Base-by-base conservation (phyloP, 2,113 vertebrate genomes). In the Pao palembangensis region DNA sequence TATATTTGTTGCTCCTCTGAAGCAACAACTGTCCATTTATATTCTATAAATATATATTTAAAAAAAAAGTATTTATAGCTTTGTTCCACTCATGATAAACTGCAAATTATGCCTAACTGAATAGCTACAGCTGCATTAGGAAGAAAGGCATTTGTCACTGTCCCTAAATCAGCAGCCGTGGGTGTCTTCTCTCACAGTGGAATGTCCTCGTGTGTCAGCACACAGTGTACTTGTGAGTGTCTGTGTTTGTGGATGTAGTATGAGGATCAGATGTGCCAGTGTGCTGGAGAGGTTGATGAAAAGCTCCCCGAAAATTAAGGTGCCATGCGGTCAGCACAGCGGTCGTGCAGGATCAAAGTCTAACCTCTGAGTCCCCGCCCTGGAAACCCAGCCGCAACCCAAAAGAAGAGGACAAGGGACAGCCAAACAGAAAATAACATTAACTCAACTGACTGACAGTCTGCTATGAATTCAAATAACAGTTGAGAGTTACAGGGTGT, bases 311-410 rank as follows among this genome's bases (percentile, higher is more conserved):
- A 80, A 81, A 82, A n/a, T 78, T 85, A 85, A 86, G 88, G 87
- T 89, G 88, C 89, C 91, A 92, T 92, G 91, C 90, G 88, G 67
- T 85, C 87, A 89, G 91, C 90, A 91, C 86, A 91, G 89, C 87
- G 82, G 78, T 86, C 89, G 90, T 92, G 91, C 91, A 92, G 80
- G 78, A 87, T 89, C 85, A 90, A 86, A 85, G 74, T 91, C 91
- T 92, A 91, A 92, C 91, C 91, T 92, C 89, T 83, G 89, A 88
- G 69, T 91, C 89, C 80, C 91, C 91, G 81, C 88, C 87, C 91
- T 92, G 90, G 89, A 88, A 86, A 90, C 87, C 85, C 87, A 86
- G 78, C 87, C 75, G 81, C 85, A 85, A 86, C 80, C 78, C 84
- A 84, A 87, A 81, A 83, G 86, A 85, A 85, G 75, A 85, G 76